Conservation (phyloP, 2,113 vertebrate species). For the Brachyhypopomus occidentalis region DNA sequence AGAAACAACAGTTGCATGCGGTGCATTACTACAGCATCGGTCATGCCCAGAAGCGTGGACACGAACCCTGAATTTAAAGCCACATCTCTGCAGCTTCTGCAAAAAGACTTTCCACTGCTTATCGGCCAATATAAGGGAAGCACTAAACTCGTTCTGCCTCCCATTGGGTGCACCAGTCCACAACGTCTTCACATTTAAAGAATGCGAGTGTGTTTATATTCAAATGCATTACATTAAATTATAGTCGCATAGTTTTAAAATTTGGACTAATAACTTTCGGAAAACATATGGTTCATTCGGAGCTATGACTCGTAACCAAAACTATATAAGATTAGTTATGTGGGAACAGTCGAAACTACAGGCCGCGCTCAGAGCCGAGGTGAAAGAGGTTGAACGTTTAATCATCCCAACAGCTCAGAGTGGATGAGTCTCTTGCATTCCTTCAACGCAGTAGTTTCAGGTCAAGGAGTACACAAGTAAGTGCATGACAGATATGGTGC, state of each 20-base stretch:
- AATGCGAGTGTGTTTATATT: background rate
- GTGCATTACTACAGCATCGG: background rate
- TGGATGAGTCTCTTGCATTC: too few species aligned
- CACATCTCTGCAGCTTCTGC: slow-evolving; percentile 55
- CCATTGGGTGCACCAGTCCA: slow-evolving; percentile 33
- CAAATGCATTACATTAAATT: background rate
- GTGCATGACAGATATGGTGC: background rate
- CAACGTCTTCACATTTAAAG: background rate
- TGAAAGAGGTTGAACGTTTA: too few species aligned
- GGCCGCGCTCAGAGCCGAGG: too few species aligned
- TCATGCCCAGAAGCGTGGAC: background rate
- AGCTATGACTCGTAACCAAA: too few species aligned
- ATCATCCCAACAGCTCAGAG: too few species aligned
- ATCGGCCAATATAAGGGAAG: slow-evolving; percentile 8
- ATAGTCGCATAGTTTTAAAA: background rate
- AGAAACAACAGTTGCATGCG: too few species aligned
- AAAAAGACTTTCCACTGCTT: slow-evolving; percentile 14
- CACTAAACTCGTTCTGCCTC: slow-evolving; percentile 22
- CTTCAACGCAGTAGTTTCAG: background rate
- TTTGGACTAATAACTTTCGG: background rate
- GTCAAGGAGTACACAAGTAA: background rate
- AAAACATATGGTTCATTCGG: too few species aligned
- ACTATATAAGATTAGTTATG: too few species aligned
- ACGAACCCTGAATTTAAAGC: background rate
- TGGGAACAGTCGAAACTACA: too few species aligned